Base-by-base conservation (phyloP, 2,888 invertebrate species). In the Acronicta leporina region DNA sequence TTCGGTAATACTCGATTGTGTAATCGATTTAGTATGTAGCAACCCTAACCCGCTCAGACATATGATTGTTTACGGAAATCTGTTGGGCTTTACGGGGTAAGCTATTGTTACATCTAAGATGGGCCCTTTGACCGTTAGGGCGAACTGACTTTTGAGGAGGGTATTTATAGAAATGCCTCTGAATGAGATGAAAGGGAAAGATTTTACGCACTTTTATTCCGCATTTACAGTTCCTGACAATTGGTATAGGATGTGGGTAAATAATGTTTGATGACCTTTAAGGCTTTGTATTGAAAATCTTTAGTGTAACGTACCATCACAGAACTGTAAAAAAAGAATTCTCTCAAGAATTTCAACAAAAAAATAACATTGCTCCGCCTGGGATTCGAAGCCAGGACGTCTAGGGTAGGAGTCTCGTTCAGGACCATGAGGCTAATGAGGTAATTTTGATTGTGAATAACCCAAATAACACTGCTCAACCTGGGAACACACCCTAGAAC, bases 111-210 rank as follows among this genome's bases (percentile, higher is more conserved):
- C 43, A 44, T 45, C 43, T 50, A 50, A 56, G 41, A 63, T 13
- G 11, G 33, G 52, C 63, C 51, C 49, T 57, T 50, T 56, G 57
- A 57, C 63, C 63, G 56, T 46, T 62, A 46, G 38, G 25, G 9
- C 20, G n/a, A 56, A 50, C 46, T 49, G 59, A 43, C 51, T 55
- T 67, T 47, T 41, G n/a, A 54, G 40, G 47, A 68, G 49, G 40
- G 52, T 68, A 68, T 56, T 62, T 41, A 55, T 27, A 15, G 27
- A 15, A 46, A 48, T 49, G 45, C 49, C 20, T 30, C 43, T 46
- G 53, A 53, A 63, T 54, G 48, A 48, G 51, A 68, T 69, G 68
- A 69, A 68, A 69, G 46, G 71, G 50, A 68, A 48, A 13, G 68
- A 61, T 61, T 69, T 69, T 47, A 43, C 49, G 55, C 43, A 45